Evolutionary conservation across 2,113 vertebrate genomes (phyloP), one percentile per base, ranked within the genome.

Genomic region (Catharus minimus): DNA sequence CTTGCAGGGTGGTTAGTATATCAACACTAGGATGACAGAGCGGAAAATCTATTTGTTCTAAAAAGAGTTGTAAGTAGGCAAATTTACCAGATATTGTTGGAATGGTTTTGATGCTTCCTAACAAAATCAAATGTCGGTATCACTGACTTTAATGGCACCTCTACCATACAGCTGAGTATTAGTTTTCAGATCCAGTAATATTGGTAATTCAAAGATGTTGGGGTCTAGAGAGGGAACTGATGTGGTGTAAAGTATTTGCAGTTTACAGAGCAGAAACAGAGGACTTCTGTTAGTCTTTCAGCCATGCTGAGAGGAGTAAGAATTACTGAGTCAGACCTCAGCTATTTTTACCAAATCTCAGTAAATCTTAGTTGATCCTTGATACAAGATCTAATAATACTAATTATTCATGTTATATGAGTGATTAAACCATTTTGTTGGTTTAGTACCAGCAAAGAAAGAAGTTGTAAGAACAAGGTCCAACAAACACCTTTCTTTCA

Each of bases 401-500:
- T 90, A 77, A 64, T 93, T 88, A 81, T 82, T 90, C 46, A 26
- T 39, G 10, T 75, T 81, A 39, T 27, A 72, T 71, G 49, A 33
- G 11, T 93, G 49, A 80, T 91, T 87, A 71, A 87, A 2, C 13
- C 56, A 39, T 69, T 65, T 57, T 53, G 65, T 55, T 89, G 55
- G 52, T 93, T 92, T 76, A 84, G 66, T 58, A 76, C 80, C 27
- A 68, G 17, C 76, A 78, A 78, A 83, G 46, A 44, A 81, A 91
- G 27, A 38, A 82, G 32, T 79, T 88, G 11, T 65, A 57, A 78
- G 66, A 89, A 79, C 2, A 11, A 60, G 33, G 32, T 71, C 78
- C 62, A 84, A 13, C 79, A 78, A 93, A 90, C 85, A 94, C 58
- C 79, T 86, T 69, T 61, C 68, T 86, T 83, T 57, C 50, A 83